Evolutionary conservation across 2,113 vertebrate genomes (phyloP), one percentile per base, ranked within the genome.

Genomic region (Rhadina sibilatrix): DNA sequence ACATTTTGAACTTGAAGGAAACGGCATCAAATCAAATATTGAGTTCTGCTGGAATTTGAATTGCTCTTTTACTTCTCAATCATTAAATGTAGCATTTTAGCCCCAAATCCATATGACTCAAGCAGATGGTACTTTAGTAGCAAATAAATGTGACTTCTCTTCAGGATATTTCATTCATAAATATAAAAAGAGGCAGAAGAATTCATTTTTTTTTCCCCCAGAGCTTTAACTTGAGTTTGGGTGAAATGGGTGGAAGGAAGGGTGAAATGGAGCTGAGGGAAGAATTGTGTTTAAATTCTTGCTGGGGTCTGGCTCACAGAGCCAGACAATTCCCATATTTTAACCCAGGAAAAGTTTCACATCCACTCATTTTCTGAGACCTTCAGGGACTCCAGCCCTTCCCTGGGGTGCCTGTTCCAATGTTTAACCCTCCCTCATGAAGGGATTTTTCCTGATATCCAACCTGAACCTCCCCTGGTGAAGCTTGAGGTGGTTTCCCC

Each of bases 41-140:
- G 76, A 81, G 44, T 27, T 88, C 31, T 86, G 44, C 47, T 90
- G 66, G 49, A 90, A 91, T 56, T 15, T 60, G 23, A 72, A 80
- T 64, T 95, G 90, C 87, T 93, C 72, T 96, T 94, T 96, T 95
- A 30, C n/a, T 65, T 91, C 37, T n/a, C 4, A 16, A 63, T 81
- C 86, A 81, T 91, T 66, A 90, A 89, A 71, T 78, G 49, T 20
- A 16, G 25, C 66, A 21, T 85, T 89, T 87, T 77, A 80, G 87
- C 75, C 91, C 89, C 25, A 37, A 72, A 79, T 40, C 89, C 70
- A 40, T 71, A 35, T 28, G 72, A 76, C 66, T 59, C 20, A 42
- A 52, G 44, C 90, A 97, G 93, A 93, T 92, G 90, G 76, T 24
- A n/a, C 59, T 92, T 87, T 65, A 94, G 31, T 42, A 88, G 64